These are phyloP conservation scores for Crambe crambe DNA, from an alignment of 37 sponge, comb jelly and placozoan species.

Conservation along the genomic window DNA sequence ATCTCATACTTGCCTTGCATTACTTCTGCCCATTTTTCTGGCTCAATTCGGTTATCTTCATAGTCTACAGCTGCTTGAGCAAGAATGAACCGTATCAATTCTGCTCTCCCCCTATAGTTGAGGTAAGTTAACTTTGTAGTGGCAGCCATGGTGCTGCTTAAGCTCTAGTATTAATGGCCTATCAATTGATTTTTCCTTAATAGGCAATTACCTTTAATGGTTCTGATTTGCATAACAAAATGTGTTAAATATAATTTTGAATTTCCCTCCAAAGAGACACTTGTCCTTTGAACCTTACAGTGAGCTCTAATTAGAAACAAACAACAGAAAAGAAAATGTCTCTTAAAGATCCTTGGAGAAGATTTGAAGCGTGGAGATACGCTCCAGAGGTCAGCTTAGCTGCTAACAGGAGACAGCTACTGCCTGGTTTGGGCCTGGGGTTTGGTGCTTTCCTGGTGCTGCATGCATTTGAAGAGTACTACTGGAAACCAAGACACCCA, in stretches of 20 bases:
- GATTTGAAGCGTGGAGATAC: constrained; percentile 86
- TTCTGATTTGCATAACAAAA: no score
- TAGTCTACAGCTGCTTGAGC: constrained; percentile 38
- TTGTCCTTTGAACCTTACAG: no score
- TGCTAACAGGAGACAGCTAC: constrained; percentile 64
- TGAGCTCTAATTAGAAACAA: no score
- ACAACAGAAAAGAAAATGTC: no score
- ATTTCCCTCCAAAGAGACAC: no score
- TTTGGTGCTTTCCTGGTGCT: constrained; percentile 80
- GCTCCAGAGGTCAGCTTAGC: constrained; percentile 54
- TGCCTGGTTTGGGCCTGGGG: constrained; percentile 81
- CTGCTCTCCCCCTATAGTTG: constrained; percentile 45
- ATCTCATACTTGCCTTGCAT: constrained; percentile 31
- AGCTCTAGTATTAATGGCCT: no score
- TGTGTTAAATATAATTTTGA: no score
- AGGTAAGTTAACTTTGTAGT: constrained; percentile 44
- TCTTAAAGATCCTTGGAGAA: constrained; percentile 32
- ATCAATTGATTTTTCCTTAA: no score
- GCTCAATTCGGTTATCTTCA: constrained; percentile 41
- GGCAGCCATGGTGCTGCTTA: background rate
- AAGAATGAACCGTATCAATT: constrained; percentile 51
- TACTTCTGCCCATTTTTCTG: constrained; percentile 51
- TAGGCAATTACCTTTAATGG: no score
- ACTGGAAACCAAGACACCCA: constrained; percentile 83
- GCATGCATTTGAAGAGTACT: constrained; percentile 75